Conservation (phyloP, 2,113 vertebrate genomes). For the Pedionomus torquatus region DNA sequence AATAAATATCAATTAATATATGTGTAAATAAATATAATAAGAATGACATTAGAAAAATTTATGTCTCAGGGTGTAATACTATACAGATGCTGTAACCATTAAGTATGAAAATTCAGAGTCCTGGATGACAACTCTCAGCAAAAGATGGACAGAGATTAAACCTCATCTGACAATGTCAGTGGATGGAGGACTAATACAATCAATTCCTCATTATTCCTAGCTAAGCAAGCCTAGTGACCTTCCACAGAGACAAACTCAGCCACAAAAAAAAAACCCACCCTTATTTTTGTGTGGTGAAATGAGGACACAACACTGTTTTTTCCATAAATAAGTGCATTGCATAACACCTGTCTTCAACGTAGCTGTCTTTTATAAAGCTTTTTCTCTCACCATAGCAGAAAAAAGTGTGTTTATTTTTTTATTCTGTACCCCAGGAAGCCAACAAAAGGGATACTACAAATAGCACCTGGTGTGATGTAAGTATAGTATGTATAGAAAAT, state of each 20-base stretch:
- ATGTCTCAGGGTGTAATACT: neutral
- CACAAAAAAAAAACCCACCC: fast-evolving
- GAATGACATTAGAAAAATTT: neutral
- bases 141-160: neutral
- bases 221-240: neutral
- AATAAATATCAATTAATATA: neutral
- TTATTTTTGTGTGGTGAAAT: neutral
- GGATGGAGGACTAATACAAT: neutral
- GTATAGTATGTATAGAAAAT: neutral
- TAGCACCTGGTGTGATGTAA: neutral
- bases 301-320: neutral
- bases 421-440: neutral
- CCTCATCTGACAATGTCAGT: neutral
- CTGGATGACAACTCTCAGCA: neutral
- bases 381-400: neutral
- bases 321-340: neutral
- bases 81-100: neutral
- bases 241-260: neutral
- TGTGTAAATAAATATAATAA: neutral
- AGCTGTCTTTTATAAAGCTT: neutral
- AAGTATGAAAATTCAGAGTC: neutral
- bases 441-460: neutral
- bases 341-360: neutral
- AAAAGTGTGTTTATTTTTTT: neutral
- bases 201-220: neutral